Percentiles rank a stretch among this genome's conserved stretches.
Evolutionary conservation across 2,113 vertebrate species (phyloP).

Genomic region (Salvelinus namaycush): DNA sequence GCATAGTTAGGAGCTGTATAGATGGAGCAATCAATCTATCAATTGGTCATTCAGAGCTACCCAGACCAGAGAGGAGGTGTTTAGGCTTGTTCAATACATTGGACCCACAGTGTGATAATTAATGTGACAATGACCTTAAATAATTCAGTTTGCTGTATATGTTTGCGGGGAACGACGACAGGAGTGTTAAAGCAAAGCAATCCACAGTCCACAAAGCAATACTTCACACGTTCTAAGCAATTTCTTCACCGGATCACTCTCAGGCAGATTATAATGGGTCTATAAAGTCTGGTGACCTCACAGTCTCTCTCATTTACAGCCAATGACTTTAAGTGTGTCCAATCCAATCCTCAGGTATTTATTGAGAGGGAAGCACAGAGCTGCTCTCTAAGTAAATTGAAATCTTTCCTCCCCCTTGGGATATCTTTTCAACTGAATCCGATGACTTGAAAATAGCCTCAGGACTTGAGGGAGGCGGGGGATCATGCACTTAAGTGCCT

Average conservation of each 20-base stretch:
- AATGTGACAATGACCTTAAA: slow-evolving; percentile 36
- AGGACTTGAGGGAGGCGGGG: background rate
- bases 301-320: slow-evolving; percentile 66
- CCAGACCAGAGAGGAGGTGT: slow-evolving; percentile 1
- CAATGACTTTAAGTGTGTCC: slow-evolving; percentile 68
- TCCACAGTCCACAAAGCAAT: slow-evolving; percentile 4
- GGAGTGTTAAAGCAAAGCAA: background rate
- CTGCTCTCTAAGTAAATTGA: slow-evolving; percentile 59
- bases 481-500: background rate
- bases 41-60: slow-evolving; percentile 11
- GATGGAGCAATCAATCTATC: slow-evolving; percentile 26
- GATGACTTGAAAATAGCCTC: background rate
- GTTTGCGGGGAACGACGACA: slow-evolving; percentile 4
- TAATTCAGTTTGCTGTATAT: slow-evolving; percentile 27
- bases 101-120: slow-evolving; percentile 29
- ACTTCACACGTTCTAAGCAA: slow-evolving; percentile 21
- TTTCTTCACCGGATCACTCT: slow-evolving; percentile 26
- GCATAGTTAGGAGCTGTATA: slow-evolving; percentile 11
- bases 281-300: slow-evolving; percentile 67
- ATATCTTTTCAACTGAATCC: slow-evolving; percentile 20
- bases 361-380: slow-evolving; percentile 55
- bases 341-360: slow-evolving; percentile 59
- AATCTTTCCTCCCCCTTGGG: slow-evolving; percentile 36
- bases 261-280: slow-evolving; percentile 55
- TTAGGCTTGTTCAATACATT: slow-evolving; percentile 24